Evolutionary conservation across 2,113 vertebrate genomes (phyloP), one percentile per base, ranked within the genome.

Genomic region (Cheilinus undulatus): DNA sequence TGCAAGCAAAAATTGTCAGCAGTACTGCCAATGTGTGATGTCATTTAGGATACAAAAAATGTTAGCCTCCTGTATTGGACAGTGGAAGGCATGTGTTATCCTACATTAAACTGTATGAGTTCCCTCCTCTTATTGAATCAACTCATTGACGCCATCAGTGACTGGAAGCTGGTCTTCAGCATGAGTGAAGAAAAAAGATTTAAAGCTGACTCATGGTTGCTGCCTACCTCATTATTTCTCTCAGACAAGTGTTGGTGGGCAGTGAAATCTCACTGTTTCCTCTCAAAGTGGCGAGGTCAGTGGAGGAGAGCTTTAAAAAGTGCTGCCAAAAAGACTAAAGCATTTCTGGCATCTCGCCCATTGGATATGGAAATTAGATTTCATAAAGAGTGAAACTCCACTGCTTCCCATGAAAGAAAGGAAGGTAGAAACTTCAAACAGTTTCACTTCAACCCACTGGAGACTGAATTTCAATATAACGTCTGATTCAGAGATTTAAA

Each of bases 211-310:
- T 48, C 8, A 7, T 26, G 48, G 42, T 1, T 27, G 23, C 65
- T 26, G 50, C 49, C 15, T 1, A 12, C 3, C 43, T 83, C 74
- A 45, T 74, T 69, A 61, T 51, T 78, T 64, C 65, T 17, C 45
- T 42, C 22, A 68, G 50, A 79, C 19, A 19, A 48, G 61, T 26
- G 32, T 9, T 28, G 56, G 15, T 20, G 27, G 49, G 27, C 24
- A 43, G 27, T 57, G 56, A 76, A 56, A 45, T 38, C 34, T 36
- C 52, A 48, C 38, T 17, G 19, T 34, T 40, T 57, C 32, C 45
- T 30, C 43, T 50, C 7, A 34, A 22, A 40, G 65, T 52, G 53
- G 26, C 67, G 5, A 54, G 38, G 26, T 28, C 48, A 15, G 7
- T 15, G 27, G 17, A 58, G 32, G 30, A 38, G 28, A 48, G 27